These are phyloP conservation scores for Pterostichus niger DNA, from an alignment of 2,888 invertebrate genomes.

Conservation along the genomic window DNA sequence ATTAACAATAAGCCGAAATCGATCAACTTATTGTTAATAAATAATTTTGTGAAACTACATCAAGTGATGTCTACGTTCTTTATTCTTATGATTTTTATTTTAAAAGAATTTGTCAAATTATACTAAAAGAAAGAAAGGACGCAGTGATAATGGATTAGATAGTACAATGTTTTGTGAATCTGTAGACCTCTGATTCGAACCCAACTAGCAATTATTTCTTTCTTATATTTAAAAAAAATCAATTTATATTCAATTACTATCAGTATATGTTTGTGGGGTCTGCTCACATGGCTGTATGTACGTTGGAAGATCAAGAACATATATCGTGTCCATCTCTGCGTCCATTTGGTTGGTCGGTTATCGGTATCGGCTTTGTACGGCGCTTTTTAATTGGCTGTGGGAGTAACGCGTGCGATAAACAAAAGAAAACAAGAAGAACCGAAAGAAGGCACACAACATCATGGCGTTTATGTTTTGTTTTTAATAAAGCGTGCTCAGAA, in stretches of 20 bases:
- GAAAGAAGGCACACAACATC: constrained; percentile 48
- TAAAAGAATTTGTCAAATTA: too few species aligned
- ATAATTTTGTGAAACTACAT: too few species aligned
- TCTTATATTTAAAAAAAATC: constrained; percentile 1
- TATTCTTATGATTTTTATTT: too few species aligned
- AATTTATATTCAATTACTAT: constrained; percentile 41
- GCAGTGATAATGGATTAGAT: too few species aligned
- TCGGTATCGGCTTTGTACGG: constrained; percentile 61
- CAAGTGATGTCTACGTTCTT: too few species aligned
- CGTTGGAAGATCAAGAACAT: constrained; percentile 44
- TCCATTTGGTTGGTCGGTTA: constrained; percentile 60
- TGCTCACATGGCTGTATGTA: background rate
- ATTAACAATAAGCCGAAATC: too few species aligned
- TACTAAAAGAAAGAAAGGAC: too few species aligned
- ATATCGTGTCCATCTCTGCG: constrained; percentile 57
- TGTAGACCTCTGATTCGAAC: too few species aligned
- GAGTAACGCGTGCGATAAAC: constrained; percentile 64
- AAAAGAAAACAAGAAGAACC: constrained; percentile 59
- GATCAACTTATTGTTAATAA: too few species aligned
- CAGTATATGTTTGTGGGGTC: background rate
- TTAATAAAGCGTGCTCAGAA: constrained; percentile 44
- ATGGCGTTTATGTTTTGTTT: constrained; percentile 57
- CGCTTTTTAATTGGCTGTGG: constrained; percentile 66
- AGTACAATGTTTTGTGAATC: too few species aligned
- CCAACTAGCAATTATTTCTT: too few species aligned